Conservation (phyloP, 23 tunicate genomes). For the Clavelina lepadiformis region DNA sequence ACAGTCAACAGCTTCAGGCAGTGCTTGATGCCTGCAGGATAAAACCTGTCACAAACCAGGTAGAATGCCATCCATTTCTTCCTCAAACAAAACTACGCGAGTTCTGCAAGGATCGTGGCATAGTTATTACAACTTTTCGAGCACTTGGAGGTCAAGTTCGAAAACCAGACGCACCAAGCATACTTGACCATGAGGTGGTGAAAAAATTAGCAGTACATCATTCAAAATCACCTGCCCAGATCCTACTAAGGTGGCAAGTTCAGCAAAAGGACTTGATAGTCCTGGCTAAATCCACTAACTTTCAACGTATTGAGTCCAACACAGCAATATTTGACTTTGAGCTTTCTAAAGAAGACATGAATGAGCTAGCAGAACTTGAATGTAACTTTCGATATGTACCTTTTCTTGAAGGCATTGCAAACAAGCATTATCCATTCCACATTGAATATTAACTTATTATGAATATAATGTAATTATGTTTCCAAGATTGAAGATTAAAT, state of each 20-base stretch:
- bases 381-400: conserved; percentile 41
- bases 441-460: conserved; percentile 43
- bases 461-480: too few species aligned
- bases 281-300: conserved; percentile 48
- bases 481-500: too few species aligned
- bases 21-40: conserved; percentile 58
- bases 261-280: conserved; percentile 36
- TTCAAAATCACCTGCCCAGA: conserved; percentile 49
- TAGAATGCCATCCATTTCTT: conserved; percentile 71
- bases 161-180: conserved; percentile 22
- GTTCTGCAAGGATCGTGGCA: conserved; percentile 51
- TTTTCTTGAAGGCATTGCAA: conserved; percentile 7
- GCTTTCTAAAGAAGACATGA: conserved; percentile 38
- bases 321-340: conserved; percentile 54
- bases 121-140: conserved; percentile 48
- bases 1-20: conserved; percentile 48
- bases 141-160: conserved; percentile 56
- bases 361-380: conserved; percentile 18
- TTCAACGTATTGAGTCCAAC: conserved; percentile 42
- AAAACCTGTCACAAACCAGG: conserved; percentile 92
- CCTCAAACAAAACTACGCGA: conserved; percentile 54
- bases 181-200: conserved; percentile 39
- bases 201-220: conserved; percentile 45
- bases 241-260: conserved; percentile 68
- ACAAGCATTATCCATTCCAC: conserved; percentile 59